Conservation (phyloP, 2,888 invertebrate genomes). For the Ommatoiulus sabulosus region DNA sequence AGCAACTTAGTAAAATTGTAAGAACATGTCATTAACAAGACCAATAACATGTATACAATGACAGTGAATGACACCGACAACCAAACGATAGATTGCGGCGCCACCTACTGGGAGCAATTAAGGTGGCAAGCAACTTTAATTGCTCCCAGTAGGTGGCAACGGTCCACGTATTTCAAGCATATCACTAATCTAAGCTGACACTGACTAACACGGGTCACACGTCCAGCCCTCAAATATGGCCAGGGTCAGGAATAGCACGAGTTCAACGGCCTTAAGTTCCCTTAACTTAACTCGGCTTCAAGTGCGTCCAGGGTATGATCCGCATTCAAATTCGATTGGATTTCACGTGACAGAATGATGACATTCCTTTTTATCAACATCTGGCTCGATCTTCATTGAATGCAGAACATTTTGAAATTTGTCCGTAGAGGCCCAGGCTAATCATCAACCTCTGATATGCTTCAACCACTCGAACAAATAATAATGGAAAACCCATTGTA, state of each 20-base stretch:
- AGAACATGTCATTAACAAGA: too few relatives aligned
- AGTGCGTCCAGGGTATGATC: not conserved
- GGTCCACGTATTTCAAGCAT: too few relatives aligned
- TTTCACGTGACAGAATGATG: not conserved
- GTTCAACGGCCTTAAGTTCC: conserved; percentile 10
- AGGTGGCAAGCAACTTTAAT: too few relatives aligned
- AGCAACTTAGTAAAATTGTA: too few relatives aligned
- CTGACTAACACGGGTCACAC: not conserved
- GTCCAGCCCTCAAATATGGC: not conserved
- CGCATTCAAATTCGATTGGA: not conserved
- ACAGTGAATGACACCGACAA: too few relatives aligned
- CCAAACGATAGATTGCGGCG: too few relatives aligned
- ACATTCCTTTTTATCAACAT: not conserved
- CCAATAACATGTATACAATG: too few relatives aligned
- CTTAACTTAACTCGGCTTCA: not conserved
- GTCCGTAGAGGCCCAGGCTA: not conserved
- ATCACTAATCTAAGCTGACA: too few relatives aligned
- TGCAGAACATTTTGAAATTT: not conserved
- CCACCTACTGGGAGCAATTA: too few relatives aligned
- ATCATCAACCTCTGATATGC: not conserved
- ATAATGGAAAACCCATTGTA: not conserved
- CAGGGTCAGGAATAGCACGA: not conserved
- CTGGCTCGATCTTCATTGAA: not conserved
- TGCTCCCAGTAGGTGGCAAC: too few relatives aligned
- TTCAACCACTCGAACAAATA: not conserved